Percentiles rank a stretch among this genome's conserved stretches.
Evolutionary conservation across 2,113 vertebrate genomes (phyloP).

Genomic region (Salvator merianae): DNA sequence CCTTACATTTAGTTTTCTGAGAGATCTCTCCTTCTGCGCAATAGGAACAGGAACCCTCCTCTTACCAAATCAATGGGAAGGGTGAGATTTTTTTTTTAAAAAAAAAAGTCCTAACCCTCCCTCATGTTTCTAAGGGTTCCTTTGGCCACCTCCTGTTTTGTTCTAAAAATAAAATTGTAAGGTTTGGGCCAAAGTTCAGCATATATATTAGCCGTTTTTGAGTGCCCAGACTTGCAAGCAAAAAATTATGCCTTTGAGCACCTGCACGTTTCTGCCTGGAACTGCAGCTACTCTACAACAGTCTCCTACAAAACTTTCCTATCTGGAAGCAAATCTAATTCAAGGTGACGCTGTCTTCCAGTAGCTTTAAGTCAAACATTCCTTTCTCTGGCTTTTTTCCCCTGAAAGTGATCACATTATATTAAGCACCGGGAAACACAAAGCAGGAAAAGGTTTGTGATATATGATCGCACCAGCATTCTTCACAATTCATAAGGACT

Average conservation of each 20-base stretch:
- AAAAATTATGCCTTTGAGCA: too few species aligned
- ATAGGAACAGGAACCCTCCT: neutral
- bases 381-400: neutral
- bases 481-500: neutral
- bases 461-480: too few species aligned
- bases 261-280: too few species aligned
- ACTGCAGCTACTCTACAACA: too few species aligned
- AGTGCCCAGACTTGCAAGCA: too few species aligned
- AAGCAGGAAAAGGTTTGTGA: neutral
- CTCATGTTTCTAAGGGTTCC: neutral
- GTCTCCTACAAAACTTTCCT: neutral
- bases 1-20: neutral
- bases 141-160: neutral
- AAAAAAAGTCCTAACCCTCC: neutral
- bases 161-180: neutral
- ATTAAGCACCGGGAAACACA: neutral
- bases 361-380: neutral
- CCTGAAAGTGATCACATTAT: neutral
- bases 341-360: neutral
- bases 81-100: too few species aligned
- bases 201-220: neutral
- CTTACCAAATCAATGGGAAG: too few species aligned
- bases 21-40: neutral
- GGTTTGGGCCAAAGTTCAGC: neutral
- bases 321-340: neutral